These are phyloP conservation scores for Cebus imitator DNA, from an alignment of 2,113 vertebrate species.

Conservation along the genomic window DNA sequence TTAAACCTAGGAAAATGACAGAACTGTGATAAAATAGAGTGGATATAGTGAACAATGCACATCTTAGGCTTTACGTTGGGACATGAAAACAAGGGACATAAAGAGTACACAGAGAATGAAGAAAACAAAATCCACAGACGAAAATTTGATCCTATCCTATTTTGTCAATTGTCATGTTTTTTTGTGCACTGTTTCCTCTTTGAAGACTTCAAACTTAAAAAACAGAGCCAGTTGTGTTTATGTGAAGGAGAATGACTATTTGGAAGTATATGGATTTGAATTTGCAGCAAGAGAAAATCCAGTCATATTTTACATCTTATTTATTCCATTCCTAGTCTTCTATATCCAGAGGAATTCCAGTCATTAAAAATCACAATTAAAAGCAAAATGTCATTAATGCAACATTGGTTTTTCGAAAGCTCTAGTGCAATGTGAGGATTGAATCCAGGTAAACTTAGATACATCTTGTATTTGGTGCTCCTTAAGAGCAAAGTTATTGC, in stretches of 20 bases:
- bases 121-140: background rate
- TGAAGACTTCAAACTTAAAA: slow-evolving; percentile 15
- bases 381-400: background rate
- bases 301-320: background rate
- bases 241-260: background rate
- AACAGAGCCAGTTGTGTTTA: background rate
- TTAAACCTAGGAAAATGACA: background rate
- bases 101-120: background rate
- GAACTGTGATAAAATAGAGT: background rate
- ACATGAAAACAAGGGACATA: background rate
- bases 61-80: background rate
- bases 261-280: background rate
- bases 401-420: background rate
- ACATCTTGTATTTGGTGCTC: background rate
- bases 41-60: background rate
- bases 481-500: background rate
- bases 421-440: background rate
- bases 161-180: background rate
- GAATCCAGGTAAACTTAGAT: background rate
- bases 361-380: background rate
- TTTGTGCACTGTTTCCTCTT: background rate
- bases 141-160: background rate
- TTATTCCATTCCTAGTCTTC: background rate
- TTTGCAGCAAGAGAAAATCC: background rate
- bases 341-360: background rate